Evolutionary conservation across 2,113 vertebrate species (phyloP).

Genomic region (Rhinolophus ferrumequinum): DNA sequence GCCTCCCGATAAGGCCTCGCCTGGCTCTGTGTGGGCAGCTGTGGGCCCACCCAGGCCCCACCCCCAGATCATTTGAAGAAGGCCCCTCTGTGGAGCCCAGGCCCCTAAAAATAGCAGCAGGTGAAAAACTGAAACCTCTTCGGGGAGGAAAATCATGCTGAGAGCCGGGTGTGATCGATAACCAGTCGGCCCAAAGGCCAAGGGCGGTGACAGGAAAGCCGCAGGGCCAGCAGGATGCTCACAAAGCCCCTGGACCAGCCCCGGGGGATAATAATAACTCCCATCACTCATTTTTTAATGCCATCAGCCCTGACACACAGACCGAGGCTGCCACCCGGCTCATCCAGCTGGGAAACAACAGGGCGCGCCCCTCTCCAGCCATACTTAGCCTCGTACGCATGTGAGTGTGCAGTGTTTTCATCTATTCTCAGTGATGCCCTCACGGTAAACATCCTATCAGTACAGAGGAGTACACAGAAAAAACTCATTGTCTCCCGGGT

Average conservation of each 20-base stretch:
- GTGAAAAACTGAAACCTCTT: slow-evolving; percentile 71
- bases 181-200: not conserved
- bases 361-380: rapidly evolving
- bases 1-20: not conserved
- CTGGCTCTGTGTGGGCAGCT: not conserved
- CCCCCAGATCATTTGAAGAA: slow-evolving; percentile 39
- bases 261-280: slow-evolving; percentile 36
- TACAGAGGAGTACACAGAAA: not conserved
- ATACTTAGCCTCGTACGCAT: rapidly evolving
- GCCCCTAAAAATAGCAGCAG: slow-evolving; percentile 79
- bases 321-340: rapidly evolving
- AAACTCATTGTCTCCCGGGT: not conserved
- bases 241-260: not conserved
- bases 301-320: not conserved
- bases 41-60: not conserved
- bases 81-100: not conserved
- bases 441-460: rapidly evolving
- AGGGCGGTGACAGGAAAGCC: slow-evolving; percentile 47
- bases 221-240: not conserved
- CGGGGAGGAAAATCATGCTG: slow-evolving; percentile 48
- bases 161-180: slow-evolving; percentile 55
- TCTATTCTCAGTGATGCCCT: not conserved
- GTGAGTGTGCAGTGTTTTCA: not conserved
- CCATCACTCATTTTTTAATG: not conserved
- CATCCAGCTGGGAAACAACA: not conserved